phyloP scores from a whole-genome alignment of 2,797 vertebrate genomes.

The Notamacropus eugenii region DNA sequence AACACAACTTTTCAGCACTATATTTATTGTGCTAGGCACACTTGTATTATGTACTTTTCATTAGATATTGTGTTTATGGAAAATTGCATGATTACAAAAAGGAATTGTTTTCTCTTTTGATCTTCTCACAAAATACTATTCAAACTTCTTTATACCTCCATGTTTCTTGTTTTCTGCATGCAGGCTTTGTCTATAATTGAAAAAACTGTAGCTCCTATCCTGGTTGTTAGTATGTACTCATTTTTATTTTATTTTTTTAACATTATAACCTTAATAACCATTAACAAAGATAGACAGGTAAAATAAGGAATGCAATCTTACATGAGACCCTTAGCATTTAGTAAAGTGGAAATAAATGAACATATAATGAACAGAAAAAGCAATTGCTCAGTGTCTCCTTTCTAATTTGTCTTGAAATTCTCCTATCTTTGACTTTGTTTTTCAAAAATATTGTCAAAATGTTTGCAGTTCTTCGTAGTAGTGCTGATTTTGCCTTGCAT shows the following conservation, averaged over 20 bases:
- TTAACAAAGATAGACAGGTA: background rate
- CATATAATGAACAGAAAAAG: background rate
- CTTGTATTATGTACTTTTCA: background rate
- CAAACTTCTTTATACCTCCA: background rate
- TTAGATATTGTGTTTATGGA: background rate
- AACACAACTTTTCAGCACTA: background rate
- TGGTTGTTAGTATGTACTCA: background rate
- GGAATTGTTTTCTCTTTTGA: background rate
- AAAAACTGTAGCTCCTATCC: background rate
- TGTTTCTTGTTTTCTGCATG: constrained; percentile 3
- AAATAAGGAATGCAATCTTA: background rate
- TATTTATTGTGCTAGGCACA: background rate
- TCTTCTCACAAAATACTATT: background rate
- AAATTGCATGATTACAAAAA: background rate
- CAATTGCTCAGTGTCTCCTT: background rate
- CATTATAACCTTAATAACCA: background rate
- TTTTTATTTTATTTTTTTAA: background rate
- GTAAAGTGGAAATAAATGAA: background rate
- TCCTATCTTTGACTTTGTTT: background rate
- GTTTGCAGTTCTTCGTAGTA: background rate
- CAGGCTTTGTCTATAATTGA: background rate
- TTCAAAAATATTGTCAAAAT: background rate
- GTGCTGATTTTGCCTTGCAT: background rate
- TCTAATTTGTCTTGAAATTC: background rate
- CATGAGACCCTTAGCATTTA: background rate